Conservation (phyloP, 2,888 invertebrate species). For the Apamea crenata region DNA sequence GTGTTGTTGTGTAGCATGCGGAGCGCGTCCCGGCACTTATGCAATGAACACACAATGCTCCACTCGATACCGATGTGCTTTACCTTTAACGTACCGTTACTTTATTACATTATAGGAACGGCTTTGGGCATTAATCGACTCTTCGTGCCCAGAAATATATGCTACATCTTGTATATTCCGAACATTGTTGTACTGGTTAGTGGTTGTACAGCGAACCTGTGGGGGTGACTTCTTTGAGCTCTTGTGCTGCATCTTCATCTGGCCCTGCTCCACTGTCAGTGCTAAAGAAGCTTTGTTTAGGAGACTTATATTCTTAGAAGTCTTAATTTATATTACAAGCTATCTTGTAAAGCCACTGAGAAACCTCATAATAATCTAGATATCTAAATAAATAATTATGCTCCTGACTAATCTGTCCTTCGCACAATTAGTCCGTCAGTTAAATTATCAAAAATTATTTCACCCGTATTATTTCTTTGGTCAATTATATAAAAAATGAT, state of each 20-base stretch:
- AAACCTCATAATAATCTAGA: neutral
- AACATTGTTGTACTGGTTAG: neutral
- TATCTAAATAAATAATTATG: no score
- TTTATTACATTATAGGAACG: slow-evolving; percentile 18
- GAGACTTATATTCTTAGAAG: neutral
- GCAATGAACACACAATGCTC: slow-evolving; percentile 35
- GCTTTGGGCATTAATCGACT: slow-evolving; percentile 7
- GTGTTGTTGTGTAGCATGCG: slow-evolving; percentile 6
- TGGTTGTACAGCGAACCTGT: neutral
- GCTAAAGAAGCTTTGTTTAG: neutral
- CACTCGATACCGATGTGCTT: slow-evolving; percentile 19
- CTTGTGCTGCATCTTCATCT: neutral
- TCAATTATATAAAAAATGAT: no score
- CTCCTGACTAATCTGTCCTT: no score
- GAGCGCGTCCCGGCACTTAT: slow-evolving; percentile 8
- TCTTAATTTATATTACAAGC: neutral
- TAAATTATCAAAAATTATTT: no score
- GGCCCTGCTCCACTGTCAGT: neutral
- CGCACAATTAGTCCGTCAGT: no score
- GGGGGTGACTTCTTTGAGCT: no score
- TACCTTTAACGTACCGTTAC: slow-evolving; percentile 39
- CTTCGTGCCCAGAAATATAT: neutral
- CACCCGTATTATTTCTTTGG: no score
- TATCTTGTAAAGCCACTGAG: neutral
- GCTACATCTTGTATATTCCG: neutral